phyloP scores from a whole-genome alignment of 2,888 invertebrate genomes.

The Cheilosia scutellata region DNA sequence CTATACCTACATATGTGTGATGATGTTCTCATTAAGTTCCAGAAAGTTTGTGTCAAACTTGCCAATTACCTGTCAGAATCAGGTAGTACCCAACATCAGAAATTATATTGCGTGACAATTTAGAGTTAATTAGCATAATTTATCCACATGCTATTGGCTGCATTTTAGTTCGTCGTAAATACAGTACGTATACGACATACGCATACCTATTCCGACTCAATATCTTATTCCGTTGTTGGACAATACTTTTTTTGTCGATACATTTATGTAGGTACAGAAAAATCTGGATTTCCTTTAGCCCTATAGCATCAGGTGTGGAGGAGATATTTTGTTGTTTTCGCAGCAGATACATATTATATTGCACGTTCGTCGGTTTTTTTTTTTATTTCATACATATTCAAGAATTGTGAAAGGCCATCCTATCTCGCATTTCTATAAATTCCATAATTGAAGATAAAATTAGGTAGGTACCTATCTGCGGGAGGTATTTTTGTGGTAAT shows the following conservation, averaged over 20 bases:
- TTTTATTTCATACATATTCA: background rate
- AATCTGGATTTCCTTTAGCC: background rate
- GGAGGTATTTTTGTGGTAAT: constrained; percentile 5
- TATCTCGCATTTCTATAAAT: too few species aligned
- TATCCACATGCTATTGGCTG: background rate
- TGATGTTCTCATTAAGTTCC: background rate
- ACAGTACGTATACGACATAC: background rate
- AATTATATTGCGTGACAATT: constrained; percentile 7
- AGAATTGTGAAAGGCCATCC: background rate
- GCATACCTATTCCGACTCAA: too few species aligned
- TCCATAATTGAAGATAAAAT: background rate
- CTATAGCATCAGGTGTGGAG: background rate
- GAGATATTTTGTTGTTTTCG: background rate
- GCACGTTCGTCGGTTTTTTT: background rate
- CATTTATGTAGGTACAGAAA: background rate
- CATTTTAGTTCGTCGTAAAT: background rate
- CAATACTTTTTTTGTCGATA: background rate
- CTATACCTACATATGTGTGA: background rate
- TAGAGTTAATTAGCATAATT: constrained; percentile 26
- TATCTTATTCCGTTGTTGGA: background rate
- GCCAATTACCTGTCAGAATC: background rate
- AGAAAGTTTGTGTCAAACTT: background rate
- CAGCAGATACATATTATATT: background rate
- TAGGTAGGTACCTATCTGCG: background rate
- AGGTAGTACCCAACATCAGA: background rate